Base-by-base conservation (phyloP, 1,140 invertebrate genomes). In the Lucilia sericata region DNA sequence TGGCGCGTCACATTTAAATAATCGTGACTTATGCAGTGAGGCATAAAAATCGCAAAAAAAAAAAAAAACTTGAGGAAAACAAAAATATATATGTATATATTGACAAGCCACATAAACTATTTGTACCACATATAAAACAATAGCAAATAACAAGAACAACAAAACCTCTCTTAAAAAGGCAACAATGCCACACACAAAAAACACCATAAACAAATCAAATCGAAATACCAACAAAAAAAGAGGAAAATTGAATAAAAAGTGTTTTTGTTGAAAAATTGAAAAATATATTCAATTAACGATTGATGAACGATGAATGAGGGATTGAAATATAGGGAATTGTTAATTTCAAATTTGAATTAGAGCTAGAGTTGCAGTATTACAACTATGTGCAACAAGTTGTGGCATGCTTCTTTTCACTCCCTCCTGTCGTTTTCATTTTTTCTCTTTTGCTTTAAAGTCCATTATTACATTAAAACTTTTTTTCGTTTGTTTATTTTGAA, bases 1-100 rank as follows among this genome's bases (percentile, higher is more conserved):
- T 80, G 76, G 76, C 76, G 76, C 76, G 76, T 80, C 76, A 80
- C 76, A 80, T 80, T 80, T 80, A 80, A 80, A 80, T 80, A 80
- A 80, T 80, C 76, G 76, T 80, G 76, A 80, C 76, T 80, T 80
- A 49, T 80, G 76, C 42, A 80, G 42, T 80, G 17, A 80, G 21
- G 76, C 76, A 80, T 49, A 80, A 80, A 80, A 80, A 80, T 80
- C 9, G 76, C 42, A 21, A 51, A 80, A 80, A 49, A 51, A 49
- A 80, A 51, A 80, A 21, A 9, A 80, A 17, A 42, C 9, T 5
- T 13, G 8, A 42, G 17, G 36, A 78, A 78, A 60, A 60, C 55
- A 17, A 60, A 17, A 60, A 60, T 14, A 12, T 17, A 55, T 55
- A 60, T 14, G 5, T 8, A 60, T n/a, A n/a, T 60, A 60, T n/a